These are phyloP conservation scores for Rhadina sibilatrix DNA, from an alignment of 2,113 vertebrate genomes.

Conservation along the genomic window DNA sequence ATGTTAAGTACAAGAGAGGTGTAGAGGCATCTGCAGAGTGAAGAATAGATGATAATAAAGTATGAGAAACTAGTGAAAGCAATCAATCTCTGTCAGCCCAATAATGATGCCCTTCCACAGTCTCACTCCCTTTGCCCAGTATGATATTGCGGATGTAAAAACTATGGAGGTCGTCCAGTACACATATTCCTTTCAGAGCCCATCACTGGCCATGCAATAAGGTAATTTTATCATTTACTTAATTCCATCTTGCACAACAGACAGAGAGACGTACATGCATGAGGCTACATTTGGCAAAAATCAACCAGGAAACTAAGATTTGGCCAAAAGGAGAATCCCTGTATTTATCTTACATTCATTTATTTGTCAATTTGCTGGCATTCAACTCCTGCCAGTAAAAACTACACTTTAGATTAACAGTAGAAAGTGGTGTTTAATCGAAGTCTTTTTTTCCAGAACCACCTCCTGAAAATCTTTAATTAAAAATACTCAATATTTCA, in stretches of 20 bases:
- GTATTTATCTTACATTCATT: background rate
- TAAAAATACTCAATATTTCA: background rate
- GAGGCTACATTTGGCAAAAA: background rate
- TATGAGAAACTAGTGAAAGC: background rate
- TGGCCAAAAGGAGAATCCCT: background rate
- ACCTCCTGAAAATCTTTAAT: background rate
- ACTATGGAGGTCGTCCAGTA: too few relatives aligned
- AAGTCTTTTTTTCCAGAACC: background rate
- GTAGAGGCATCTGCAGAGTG: background rate
- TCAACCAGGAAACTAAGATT: background rate
- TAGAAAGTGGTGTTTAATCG: background rate
- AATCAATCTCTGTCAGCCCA: background rate
- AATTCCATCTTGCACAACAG: background rate
- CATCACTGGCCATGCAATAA: background rate
- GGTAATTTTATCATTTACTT: background rate
- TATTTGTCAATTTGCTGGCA: background rate
- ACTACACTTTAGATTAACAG: background rate
- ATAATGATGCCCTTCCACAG: background rate
- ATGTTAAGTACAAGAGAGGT: background rate
- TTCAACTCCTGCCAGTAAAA: background rate
- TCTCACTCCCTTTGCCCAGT: background rate
- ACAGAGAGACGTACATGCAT: accelerated
- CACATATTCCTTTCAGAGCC: background rate
- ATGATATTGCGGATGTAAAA: background rate
- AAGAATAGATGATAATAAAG: background rate